Evolutionary conservation across 2,797 vertebrate genomes (phyloP), one percentile per base, ranked within the genome.

Genomic region (Morelia viridis): DNA sequence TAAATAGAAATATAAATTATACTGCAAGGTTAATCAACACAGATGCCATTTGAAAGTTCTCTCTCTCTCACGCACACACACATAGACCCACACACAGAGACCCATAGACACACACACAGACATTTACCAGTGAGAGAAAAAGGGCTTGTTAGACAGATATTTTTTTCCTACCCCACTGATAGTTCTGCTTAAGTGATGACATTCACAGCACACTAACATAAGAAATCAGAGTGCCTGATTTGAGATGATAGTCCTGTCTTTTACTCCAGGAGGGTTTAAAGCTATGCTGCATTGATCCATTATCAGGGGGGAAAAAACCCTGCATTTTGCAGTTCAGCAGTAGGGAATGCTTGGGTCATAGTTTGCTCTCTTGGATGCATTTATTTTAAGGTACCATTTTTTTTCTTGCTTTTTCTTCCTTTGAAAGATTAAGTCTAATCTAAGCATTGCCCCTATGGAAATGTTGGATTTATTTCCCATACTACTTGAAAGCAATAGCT

Each of bases 1-100:
- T 93, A 80, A 94, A 76, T 56, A 89, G 84, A 83, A 93, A 35
- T 41, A 57, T 95, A 93, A 96, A 93, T 94, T 92, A 95, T 91
- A 56, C 90, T 89, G 35, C 0, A 3, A 24, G 2, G 60, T 96
- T 80, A 90, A 95, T 94, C 94, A 94, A 8, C 0, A 8, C 61
- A 87, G 0, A 31, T 0, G 76, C 28, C 56, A 64, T 60, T 57
- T 53, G 76, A 95, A 91, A 84, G 65, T 24, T 84, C 26, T 19
- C 17, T 35, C 15, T 76, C 71, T 76, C 5, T 41, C 17, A 17
- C 6, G 9, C 50, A 60, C 1, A 60, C 58, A 60, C 58, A 41
- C 41, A 41, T 0, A 41, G 41, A 41, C 35, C 35, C 35, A 41
- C 17, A 17, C 6, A n/a, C 3, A 31, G 3, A 31, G 11, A 31